Percentiles rank a stretch among this genome's conserved stretches.
phyloP scores from a whole-genome alignment of 2,888 invertebrate species.

The Tetragnatha montana region DNA sequence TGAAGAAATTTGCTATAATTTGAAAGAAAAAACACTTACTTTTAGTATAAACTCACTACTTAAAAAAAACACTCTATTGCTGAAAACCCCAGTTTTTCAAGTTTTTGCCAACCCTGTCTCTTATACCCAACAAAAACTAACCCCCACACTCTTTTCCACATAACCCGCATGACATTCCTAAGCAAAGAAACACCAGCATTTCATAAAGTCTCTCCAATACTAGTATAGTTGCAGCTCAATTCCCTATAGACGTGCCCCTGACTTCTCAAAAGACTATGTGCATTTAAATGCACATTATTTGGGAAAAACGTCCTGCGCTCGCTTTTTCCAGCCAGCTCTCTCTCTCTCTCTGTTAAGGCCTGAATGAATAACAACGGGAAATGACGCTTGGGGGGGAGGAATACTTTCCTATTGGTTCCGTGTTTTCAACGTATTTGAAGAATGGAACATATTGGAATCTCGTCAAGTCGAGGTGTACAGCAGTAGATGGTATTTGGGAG shows the following conservation, averaged over 20 bases:
- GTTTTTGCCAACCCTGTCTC: no score
- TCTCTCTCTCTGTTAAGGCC: constrained; percentile 26
- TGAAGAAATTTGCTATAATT: no score
- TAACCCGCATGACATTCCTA: no score
- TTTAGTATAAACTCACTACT: background rate
- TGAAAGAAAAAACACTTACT: background rate
- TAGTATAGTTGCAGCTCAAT: no score
- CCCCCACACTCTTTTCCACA: no score
- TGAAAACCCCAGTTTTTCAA: no score
- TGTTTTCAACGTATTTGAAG: constrained; percentile 47
- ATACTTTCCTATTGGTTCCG: constrained; percentile 47
- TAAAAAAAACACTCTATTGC: no score
- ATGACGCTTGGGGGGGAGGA: constrained; percentile 31
- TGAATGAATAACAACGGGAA: constrained; percentile 49
- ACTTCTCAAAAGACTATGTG: background rate
- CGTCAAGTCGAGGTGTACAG: constrained; percentile 52
- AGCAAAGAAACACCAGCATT: no score
- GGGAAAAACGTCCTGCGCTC: background rate
- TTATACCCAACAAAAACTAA: no score
- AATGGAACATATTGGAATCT: constrained; percentile 62
- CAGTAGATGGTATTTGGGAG: constrained; percentile 45
- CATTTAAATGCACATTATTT: background rate
- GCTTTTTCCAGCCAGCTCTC: constrained; percentile 2
- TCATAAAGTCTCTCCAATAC: no score
- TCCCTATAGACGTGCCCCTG: background rate